Base-by-base conservation (phyloP, 2,113 vertebrate species). In the Gavia stellata region DNA sequence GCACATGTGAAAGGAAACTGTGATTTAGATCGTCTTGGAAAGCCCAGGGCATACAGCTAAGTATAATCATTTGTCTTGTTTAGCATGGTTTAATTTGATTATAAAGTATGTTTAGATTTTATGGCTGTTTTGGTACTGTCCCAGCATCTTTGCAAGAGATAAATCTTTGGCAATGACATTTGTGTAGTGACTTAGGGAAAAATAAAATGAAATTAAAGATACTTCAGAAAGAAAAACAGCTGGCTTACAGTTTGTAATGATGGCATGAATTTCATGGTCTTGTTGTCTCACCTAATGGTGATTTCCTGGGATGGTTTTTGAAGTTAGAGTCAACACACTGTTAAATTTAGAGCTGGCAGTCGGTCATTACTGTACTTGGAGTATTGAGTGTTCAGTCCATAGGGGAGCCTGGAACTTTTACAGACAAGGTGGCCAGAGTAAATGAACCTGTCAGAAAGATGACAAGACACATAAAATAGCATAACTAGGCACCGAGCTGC, bases 11-110 rank as follows among this genome's bases (percentile, higher is more conserved):
- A 96, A 91, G 36, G 65, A 19, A 90, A 17, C 15, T 61, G 15
- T 86, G 83, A 68, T 91, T 92, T 92, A 91, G 44, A 75, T 61
- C 10, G 42, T 63, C 52, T 92, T 93, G 63, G 59, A 92, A 86
- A 92, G 70, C 40, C 56, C 16, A 50, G 13, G 34, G 77, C 28
- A 33, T 61, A 89, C 93, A 86, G 61, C 73, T 79, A 84, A 91
- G 83, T 85, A 49, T 72, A 86, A 56, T 89, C 3, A 81, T 75
- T 95, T 85, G 31, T 89, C 88, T 94, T 91, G 61, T 89, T 94
- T 93, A 92, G 68, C 52, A 84, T 90, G 86, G 63, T 86, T 81
- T 93, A 93, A 93, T 88, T 91, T 96, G 88, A 94, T 96, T 91
- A 88, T 95, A 88, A 96, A 75, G 40, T 95, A 94, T 53, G 36